Base-by-base conservation (phyloP, 2,113 vertebrate genomes). In the Donacobius atricapilla region DNA sequence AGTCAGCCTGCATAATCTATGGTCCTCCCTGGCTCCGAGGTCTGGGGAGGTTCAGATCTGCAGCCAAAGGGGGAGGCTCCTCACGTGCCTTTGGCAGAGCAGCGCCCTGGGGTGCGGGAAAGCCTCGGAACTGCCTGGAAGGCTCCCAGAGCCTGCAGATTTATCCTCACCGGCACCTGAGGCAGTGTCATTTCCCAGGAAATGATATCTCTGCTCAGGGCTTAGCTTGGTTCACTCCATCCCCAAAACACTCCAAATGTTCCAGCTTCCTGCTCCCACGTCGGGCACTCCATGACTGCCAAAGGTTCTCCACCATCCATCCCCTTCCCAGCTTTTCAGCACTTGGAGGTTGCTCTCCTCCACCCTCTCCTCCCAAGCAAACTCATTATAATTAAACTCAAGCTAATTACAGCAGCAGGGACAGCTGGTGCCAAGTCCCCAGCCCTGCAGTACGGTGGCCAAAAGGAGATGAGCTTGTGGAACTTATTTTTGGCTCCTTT, bases 1-100 rank as follows among this genome's bases (percentile, higher is more conserved):
- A 94, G 95, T 60, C 88, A 95, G 93, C 56, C 85, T 56, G 90
- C 68, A 96, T 96, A 96, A 96, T 96, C 92, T 83, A 96, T 56
- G 79, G 79, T 57, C 88, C 88, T 86, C 78, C 31, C 85, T 93
- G 90, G 76, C 93, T 90, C 28, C 11, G 61, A 84, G 90, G 90
- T 81, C 83, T 83, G 68, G 13, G 79, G 6, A 56, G 53, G 94
- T 96, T 96, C 94, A 96, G 90, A 96, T 93, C 88, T 90, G 76
- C 68, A 92, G 94, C 94, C 96, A 96, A 75, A 89, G 68, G 7
- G 20, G 45, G 93, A 91, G 88, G 75, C 60, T 91, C 83, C 91
- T 86, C 88, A 33, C 3, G 4, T 75, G 88, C 5, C 80, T 90
- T 16, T 53, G 53, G 11, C 93, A 87, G 56, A 83, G 82, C 89